Percentiles rank a stretch among this genome's conserved stretches.
Evolutionary conservation across 2,888 invertebrate species (phyloP).

Genomic region (Cantharis lateralis): DNA sequence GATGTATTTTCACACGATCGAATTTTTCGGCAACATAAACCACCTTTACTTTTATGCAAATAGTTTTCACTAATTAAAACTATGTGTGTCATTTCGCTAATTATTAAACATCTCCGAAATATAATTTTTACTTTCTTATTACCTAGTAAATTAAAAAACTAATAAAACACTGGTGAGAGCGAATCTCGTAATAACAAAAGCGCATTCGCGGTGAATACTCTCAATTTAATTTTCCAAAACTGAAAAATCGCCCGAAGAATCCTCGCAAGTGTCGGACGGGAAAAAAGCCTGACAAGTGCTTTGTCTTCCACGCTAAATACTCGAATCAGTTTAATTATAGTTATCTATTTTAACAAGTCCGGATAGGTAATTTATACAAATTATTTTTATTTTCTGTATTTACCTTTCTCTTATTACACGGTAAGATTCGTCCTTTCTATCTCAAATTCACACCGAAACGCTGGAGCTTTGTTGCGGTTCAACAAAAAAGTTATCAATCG

Average conservation of each 20-base stretch:
- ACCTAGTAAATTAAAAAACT: not conserved
- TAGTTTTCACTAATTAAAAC: slow-evolving; percentile 2
- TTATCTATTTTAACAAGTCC: not conserved
- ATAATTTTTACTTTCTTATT: not conserved
- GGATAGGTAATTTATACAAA: not conserved
- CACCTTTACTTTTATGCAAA: slow-evolving; percentile 3
- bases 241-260: not conserved
- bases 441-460: not conserved
- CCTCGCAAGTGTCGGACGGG: not conserved
- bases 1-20: not conserved
- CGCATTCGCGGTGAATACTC: not conserved
- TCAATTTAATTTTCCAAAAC: not conserved
- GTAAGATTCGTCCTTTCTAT: not conserved
- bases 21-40: not conserved
- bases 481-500: not conserved
- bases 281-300: not conserved
- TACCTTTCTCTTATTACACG: not conserved
- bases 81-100: slow-evolving; percentile 1
- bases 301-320: not conserved
- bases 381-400: not conserved
- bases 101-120: not conserved
- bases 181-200: not conserved
- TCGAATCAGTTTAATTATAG: not conserved
- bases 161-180: not conserved
- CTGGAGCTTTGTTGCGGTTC: not conserved